Conservation (phyloP, 2,797 vertebrate species). For the Micropoecilia bifurca region DNA sequence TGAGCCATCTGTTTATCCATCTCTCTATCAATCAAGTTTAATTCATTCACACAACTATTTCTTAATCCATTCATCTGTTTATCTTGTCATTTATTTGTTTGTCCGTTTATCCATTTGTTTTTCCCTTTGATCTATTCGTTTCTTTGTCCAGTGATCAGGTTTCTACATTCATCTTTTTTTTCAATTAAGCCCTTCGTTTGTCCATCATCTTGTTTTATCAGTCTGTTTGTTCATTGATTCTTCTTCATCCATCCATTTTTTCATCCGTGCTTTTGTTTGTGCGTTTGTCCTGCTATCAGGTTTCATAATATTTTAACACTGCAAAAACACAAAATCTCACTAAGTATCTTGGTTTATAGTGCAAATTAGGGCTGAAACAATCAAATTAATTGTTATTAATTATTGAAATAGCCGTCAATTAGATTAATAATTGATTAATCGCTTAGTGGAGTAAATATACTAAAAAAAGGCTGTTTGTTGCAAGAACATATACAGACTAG, state of each 20-base stretch:
- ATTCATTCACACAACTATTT: neutral
- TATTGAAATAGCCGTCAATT: too few relatives aligned
- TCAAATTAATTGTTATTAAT: neutral
- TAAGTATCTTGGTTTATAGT: neutral
- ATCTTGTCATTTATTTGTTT: neutral
- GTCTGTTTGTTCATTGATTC: neutral
- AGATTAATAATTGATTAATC: too few relatives aligned
- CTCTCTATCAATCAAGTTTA: neutral
- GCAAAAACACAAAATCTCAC: neutral
- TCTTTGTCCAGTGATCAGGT: neutral
- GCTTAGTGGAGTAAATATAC: too few relatives aligned
- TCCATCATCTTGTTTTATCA: neutral
- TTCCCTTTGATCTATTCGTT: neutral
- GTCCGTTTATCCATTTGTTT: neutral
- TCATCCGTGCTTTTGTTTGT: neutral
- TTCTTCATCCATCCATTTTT: neutral
- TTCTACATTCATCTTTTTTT: neutral
- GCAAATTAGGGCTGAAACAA: neutral
- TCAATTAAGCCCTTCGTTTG: neutral
- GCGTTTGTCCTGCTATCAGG: neutral
- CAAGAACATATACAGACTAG: too few relatives aligned
- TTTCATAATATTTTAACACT: neutral
- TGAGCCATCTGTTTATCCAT: neutral
- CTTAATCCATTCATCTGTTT: neutral
- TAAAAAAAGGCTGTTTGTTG: too few relatives aligned